Evolutionary conservation across 1,140 invertebrate species (phyloP).

Genomic region (Mercenaria mercenaria): DNA sequence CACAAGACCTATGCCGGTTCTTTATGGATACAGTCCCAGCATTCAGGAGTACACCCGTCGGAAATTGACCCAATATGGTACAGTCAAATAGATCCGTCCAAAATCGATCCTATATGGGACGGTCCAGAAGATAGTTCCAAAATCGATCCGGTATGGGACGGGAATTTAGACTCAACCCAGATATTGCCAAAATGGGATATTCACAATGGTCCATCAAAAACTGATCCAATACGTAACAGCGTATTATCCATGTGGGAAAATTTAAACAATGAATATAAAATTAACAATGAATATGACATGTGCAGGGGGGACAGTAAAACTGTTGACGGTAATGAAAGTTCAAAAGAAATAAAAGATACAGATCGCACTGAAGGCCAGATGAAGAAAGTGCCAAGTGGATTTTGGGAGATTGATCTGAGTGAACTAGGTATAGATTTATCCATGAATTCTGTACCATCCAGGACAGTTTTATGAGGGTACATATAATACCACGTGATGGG

Average conservation of each 20-base stretch:
- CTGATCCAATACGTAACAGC: background rate
- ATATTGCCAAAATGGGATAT: background rate
- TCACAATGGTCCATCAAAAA: background rate
- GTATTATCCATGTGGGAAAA: background rate
- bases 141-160: background rate
- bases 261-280: background rate
- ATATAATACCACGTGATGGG: no score
- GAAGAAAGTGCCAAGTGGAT: constrained; percentile 42
- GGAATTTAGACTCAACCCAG: background rate
- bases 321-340: background rate
- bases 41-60: background rate
- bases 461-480: background rate
- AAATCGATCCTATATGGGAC: constrained; percentile 22
- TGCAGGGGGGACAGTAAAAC: background rate
- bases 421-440: constrained; percentile 3
- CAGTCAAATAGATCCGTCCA: background rate
- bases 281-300: background rate
- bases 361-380: background rate
- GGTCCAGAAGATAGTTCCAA: background rate
- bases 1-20: background rate
- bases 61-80: background rate
- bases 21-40: constrained; percentile 7
- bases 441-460: background rate
- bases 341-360: background rate
- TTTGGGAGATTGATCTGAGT: constrained; percentile 38